phyloP scores from a whole-genome alignment of 2,888 invertebrate species.

The Drosophila affinis region DNA sequence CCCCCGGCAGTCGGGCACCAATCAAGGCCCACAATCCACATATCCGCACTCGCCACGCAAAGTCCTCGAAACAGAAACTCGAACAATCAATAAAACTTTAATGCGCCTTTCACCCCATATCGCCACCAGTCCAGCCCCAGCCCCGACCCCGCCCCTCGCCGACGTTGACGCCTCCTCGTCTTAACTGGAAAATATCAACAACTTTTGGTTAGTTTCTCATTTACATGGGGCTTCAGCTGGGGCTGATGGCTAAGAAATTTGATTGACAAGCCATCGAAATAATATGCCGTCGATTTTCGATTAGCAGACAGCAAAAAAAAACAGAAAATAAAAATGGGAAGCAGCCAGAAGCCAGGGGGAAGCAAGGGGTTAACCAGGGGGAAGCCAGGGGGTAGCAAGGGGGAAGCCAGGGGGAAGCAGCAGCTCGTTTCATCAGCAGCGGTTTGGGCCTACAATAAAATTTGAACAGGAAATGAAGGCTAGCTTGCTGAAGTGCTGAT shows the following conservation, averaged over 20 bases:
- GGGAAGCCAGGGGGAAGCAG: neutral
- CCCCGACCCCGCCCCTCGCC: slow-evolving; percentile 3
- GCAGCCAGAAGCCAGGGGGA: slow-evolving; percentile 7
- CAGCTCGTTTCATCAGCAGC: slow-evolving; percentile 65
- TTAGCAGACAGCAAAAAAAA: slow-evolving; percentile 54
- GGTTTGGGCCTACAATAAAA: slow-evolving; percentile 52
- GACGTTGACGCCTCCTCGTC: slow-evolving; percentile 13
- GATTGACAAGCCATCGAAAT: slow-evolving; percentile 78
- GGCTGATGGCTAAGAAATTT: slow-evolving; percentile 35
- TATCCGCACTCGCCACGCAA: slow-evolving; percentile 4
- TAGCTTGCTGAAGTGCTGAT: no score
- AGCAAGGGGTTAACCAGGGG: no score
- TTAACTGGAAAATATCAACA: slow-evolving; percentile 77
- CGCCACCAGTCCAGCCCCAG: slow-evolving; percentile 22
- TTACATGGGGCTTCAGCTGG: slow-evolving; percentile 30
- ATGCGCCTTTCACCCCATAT: slow-evolving; percentile 61
- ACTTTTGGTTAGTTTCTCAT: slow-evolving; percentile 72
- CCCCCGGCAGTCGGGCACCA: slow-evolving; percentile 57
- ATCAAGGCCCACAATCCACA: slow-evolving; percentile 48
- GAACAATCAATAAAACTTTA: slow-evolving; percentile 67
- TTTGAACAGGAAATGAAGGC: slow-evolving; percentile 9
- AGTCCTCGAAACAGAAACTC: slow-evolving; percentile 37
- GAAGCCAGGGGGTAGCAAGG: slow-evolving; percentile 2
- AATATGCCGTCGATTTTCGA: slow-evolving; percentile 76
- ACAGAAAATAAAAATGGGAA: neutral